Conservation (phyloP, 2,113 vertebrate species). For the Mesitornis unicolor region DNA sequence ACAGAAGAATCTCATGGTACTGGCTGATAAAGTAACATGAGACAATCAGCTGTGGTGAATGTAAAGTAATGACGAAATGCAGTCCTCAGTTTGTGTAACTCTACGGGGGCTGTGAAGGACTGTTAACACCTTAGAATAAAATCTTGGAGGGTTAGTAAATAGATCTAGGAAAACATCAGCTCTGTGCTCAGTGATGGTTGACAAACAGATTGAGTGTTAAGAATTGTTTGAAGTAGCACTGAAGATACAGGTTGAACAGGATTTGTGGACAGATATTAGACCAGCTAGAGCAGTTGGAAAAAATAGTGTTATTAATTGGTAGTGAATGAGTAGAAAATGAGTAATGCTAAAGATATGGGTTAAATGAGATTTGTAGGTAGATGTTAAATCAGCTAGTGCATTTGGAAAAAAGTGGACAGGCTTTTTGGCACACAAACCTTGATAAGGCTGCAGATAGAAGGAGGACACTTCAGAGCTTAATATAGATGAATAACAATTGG, state of each 20-base stretch:
- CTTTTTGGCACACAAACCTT: not conserved
- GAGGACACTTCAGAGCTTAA: not conserved
- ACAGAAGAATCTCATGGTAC: not conserved
- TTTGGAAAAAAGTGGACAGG: not conserved
- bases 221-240: not conserved
- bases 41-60: not conserved
- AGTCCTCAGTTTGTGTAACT: not conserved
- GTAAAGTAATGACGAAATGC: not conserved
- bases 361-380: not conserved
- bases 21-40: not conserved
- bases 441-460: not conserved
- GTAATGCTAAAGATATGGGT: not conserved
- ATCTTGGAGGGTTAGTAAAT: not conserved
- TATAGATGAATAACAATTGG: not conserved
- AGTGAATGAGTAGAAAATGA: too few species aligned
- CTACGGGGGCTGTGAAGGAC: not conserved
- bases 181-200: not conserved
- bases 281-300: not conserved
- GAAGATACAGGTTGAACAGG: not conserved
- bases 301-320: not conserved
- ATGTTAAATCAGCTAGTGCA: not conserved
- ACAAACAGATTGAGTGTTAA: not conserved
- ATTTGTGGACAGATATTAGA: not conserved
- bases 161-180: not conserved
- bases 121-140: not conserved